Evolutionary conservation across 2,888 invertebrate species (phyloP).

Genomic region (Romanomermis culicivorax): DNA sequence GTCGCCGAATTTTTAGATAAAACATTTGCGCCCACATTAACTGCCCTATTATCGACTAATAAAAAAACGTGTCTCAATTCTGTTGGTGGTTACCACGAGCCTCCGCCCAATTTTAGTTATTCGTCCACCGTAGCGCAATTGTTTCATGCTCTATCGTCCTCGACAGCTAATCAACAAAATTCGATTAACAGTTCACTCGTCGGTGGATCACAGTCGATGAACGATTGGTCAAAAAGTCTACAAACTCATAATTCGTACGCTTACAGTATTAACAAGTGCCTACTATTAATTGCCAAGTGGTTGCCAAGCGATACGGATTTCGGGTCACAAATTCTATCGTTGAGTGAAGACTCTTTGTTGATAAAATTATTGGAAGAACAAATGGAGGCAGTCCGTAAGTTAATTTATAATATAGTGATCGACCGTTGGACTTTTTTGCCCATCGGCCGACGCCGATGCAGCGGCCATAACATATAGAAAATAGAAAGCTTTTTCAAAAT

Average conservation of each 20-base stretch:
- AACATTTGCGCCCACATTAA: background rate
- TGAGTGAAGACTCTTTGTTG: slow-evolving; percentile 3
- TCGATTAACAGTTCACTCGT: too few species aligned
- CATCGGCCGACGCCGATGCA: too few species aligned
- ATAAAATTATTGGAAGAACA: slow-evolving; percentile 10
- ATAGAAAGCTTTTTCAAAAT: too few species aligned
- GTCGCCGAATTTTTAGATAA: background rate
- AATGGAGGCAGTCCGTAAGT: background rate
- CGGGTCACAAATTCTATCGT: background rate
- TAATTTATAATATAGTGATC: slow-evolving; percentile 5
- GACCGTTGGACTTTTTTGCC: too few species aligned
- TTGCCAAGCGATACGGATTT: slow-evolving; percentile 9
- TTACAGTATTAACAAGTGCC: background rate
- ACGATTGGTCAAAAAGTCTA: too few species aligned
- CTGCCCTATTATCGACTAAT: background rate
- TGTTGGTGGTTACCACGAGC: too few species aligned
- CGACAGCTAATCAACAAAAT: too few species aligned
- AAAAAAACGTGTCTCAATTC: too few species aligned
- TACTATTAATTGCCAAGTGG: slow-evolving; percentile 30
- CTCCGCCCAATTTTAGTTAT: background rate
- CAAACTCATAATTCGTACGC: background rate
- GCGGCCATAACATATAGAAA: too few species aligned
- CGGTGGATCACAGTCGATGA: too few species aligned
- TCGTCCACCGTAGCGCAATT: background rate
- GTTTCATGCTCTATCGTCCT: background rate